Conservation (phyloP, 2,113 vertebrate species). For the Pomatorhinus ruficollis region DNA sequence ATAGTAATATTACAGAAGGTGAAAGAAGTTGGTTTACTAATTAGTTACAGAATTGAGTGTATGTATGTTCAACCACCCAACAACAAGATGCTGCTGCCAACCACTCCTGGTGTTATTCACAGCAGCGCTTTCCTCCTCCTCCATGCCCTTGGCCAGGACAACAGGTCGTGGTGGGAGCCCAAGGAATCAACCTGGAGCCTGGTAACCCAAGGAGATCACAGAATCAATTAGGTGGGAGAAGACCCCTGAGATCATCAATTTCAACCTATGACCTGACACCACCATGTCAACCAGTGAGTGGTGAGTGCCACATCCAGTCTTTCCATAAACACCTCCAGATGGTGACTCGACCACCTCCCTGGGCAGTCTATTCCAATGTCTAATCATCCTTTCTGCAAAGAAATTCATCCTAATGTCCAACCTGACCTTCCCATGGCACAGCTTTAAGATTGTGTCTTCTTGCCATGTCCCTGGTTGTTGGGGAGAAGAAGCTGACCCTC, state of each 20-base stretch:
- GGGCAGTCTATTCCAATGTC: not conserved
- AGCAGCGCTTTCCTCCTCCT: not conserved
- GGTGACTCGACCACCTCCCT: not conserved
- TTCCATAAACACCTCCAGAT: not conserved
- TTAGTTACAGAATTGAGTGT: not conserved
- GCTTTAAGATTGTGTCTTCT: not conserved
- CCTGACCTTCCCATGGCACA: not conserved
- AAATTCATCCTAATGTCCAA: not conserved
- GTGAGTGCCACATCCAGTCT: not conserved
- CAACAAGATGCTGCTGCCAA: not conserved
- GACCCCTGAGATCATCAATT: not conserved
- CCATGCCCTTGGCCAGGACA: not conserved
- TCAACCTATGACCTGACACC: not conserved
- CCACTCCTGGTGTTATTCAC: not conserved
- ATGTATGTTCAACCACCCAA: not conserved
- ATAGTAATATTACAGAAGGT: not conserved
- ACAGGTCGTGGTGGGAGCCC: rapidly evolving
- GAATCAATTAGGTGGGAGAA: not conserved
- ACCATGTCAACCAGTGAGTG: not conserved
- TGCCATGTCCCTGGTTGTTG: not conserved
- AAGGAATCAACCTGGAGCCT: rapidly evolving
- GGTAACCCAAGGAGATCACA: not conserved
- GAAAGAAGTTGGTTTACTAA: not conserved
- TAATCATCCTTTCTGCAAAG: not conserved
- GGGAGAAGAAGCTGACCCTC: not conserved